Conservation (phyloP, 2,888 invertebrate species). For the Sesia apiformis region DNA sequence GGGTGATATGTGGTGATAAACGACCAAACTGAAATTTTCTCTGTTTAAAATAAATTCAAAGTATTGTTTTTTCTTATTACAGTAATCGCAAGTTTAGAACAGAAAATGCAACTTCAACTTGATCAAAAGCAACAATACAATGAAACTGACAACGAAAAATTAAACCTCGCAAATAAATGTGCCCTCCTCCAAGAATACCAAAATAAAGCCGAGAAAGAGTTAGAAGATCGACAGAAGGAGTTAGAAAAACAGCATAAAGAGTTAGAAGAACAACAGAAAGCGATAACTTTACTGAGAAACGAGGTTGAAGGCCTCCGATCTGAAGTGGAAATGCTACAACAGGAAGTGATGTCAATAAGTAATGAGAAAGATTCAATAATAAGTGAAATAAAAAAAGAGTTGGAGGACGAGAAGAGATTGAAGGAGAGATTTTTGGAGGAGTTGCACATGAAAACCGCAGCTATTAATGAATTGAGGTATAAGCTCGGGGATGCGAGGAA, state of each 20-base stretch:
- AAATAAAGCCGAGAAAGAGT: constrained; percentile 31
- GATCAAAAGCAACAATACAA: constrained; percentile 24
- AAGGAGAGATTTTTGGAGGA: constrained; percentile 26
- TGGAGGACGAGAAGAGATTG: constrained; percentile 26
- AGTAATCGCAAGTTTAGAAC: constrained; percentile 36
- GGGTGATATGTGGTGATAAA: no score
- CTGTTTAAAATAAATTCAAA: no score
- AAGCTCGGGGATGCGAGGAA: constrained; percentile 16
- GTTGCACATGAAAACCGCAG: constrained; percentile 17
- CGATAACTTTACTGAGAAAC: constrained; percentile 19
- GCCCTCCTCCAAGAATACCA: constrained; percentile 36
- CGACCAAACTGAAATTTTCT: no score
- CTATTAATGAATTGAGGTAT: constrained; percentile 21
- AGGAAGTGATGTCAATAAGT: constrained; percentile 8
- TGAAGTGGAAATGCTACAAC: neutral
- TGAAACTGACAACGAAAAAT: constrained; percentile 25
- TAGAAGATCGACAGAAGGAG: constrained; percentile 30
- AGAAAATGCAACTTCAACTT: constrained; percentile 25
- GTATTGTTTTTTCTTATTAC: constrained; percentile 15
- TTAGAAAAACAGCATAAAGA: constrained; percentile 33
- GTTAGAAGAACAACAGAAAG: constrained; percentile 20
- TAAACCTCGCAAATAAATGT: constrained; percentile 30
- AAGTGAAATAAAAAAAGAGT: constrained; percentile 26
- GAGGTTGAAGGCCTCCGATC: constrained; percentile 18
- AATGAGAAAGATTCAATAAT: constrained; percentile 31